phyloP scores from a whole-genome alignment of 2,888 invertebrate species.

The Pterobdella sp. region DNA sequence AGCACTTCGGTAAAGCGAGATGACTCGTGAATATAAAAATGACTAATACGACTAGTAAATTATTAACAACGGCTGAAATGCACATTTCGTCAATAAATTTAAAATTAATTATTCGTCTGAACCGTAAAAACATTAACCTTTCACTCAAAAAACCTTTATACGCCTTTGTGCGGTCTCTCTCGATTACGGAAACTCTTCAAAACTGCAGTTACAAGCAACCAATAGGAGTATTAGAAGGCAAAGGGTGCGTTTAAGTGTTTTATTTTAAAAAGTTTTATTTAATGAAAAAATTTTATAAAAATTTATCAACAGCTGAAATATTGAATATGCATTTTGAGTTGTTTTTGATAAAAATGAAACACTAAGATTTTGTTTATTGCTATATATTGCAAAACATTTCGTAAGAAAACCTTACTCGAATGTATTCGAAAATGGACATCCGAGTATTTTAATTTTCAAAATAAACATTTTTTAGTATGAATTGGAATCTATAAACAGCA shows the following conservation, averaged over 20 bases:
- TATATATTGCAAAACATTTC: no score
- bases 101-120: background rate
- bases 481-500: no score
- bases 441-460: no score
- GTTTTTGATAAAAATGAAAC: background rate
- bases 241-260: background rate
- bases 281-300: background rate
- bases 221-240: background rate
- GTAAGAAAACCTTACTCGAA: no score
- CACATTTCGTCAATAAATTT: background rate
- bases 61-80: background rate
- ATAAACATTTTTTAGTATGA: no score
- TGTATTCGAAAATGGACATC: no score
- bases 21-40: background rate
- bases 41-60: background rate
- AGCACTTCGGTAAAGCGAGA: background rate
- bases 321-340: background rate
- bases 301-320: background rate
- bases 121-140: background rate
- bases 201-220: slow-evolving; percentile 14
- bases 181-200: slow-evolving; percentile 14
- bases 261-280: background rate
- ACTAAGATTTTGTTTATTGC: no score
- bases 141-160: slow-evolving; percentile 6
- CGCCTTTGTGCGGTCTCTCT: background rate